A percentile compares a stretch with the other conserved stretches of the same genome.
phyloP scores from a whole-genome alignment of 2,888 invertebrate species.

The Schizotus pectinicornis region DNA sequence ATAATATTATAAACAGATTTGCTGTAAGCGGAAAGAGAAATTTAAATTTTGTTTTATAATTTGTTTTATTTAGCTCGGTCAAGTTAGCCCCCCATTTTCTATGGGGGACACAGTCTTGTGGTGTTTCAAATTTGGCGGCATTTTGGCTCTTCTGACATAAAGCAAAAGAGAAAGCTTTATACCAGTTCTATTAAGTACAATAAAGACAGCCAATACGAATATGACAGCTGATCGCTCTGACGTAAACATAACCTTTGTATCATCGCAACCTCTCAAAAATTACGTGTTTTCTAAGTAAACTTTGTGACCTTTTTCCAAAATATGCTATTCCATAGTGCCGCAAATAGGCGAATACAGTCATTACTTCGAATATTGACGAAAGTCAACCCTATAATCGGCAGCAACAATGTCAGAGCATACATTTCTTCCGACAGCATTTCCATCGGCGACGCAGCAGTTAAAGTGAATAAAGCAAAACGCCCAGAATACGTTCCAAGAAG shows the following conservation, averaged over 20 bases:
- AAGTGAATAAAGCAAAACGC: slow-evolving; percentile 67
- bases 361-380: slow-evolving; percentile 44
- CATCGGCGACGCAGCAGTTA: slow-evolving; percentile 77
- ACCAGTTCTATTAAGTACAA: too few species aligned
- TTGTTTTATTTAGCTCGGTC: too few species aligned
- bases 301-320: slow-evolving; percentile 21
- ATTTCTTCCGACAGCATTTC: slow-evolving; percentile 66
- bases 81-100: too few species aligned
- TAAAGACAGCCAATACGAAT: too few species aligned
- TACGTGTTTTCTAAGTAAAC: slow-evolving; percentile 8
- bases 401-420: slow-evolving; percentile 46
- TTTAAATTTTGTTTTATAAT: too few species aligned
- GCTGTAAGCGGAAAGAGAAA: too few species aligned
- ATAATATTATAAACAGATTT: too few species aligned
- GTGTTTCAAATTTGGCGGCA: too few species aligned
- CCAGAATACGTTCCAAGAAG: slow-evolving; percentile 85
- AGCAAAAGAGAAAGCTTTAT: too few species aligned
- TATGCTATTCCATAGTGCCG: slow-evolving; percentile 40
- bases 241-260: slow-evolving; percentile 45
- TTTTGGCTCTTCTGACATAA: too few species aligned
- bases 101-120: too few species aligned
- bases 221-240: slow-evolving; percentile 26
- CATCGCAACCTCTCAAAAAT: slow-evolving; percentile 9
- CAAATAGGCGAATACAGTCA: slow-evolving; percentile 42
- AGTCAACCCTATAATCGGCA: slow-evolving; percentile 34